Percentiles rank a stretch among this genome's conserved stretches.
Conservation (phyloP, 2,113 vertebrate genomes). For the Prionailurus viverrinus region DNA sequence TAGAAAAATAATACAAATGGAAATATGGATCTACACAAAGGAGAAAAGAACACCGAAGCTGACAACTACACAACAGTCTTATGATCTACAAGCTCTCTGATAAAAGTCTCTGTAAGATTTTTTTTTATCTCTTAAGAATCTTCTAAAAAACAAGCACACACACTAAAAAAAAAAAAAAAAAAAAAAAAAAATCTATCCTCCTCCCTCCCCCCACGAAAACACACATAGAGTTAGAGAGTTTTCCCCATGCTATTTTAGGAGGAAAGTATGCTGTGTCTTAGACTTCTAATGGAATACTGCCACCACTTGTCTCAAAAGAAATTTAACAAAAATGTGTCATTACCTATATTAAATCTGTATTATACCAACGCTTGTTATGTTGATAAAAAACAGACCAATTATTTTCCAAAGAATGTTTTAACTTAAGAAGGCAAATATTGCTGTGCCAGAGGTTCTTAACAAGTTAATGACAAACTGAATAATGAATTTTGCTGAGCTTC, state of each 20-base stretch:
- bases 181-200: not conserved
- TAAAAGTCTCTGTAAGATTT: not conserved
- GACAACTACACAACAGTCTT: not conserved
- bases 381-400: not conserved
- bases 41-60: not conserved
- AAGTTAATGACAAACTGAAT: conserved; percentile 13
- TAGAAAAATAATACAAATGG: not conserved
- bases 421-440: not conserved
- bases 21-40: not conserved
- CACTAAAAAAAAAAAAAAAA: not conserved
- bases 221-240: not conserved
- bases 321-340: not conserved
- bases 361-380: not conserved
- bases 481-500: conserved; percentile 8
- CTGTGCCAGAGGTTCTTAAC: not conserved
- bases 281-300: not conserved
- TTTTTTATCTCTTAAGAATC: not conserved
- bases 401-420: not conserved
- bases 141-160: conserved; percentile 31
- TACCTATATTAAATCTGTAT: conserved; percentile 35
- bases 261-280: not conserved
- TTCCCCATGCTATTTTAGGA: not conserved
- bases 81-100: not conserved
- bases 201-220: not conserved
- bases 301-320: conserved; percentile 10